phyloP scores from a whole-genome alignment of 2,888 invertebrate species.

The Orchestes rusci region DNA sequence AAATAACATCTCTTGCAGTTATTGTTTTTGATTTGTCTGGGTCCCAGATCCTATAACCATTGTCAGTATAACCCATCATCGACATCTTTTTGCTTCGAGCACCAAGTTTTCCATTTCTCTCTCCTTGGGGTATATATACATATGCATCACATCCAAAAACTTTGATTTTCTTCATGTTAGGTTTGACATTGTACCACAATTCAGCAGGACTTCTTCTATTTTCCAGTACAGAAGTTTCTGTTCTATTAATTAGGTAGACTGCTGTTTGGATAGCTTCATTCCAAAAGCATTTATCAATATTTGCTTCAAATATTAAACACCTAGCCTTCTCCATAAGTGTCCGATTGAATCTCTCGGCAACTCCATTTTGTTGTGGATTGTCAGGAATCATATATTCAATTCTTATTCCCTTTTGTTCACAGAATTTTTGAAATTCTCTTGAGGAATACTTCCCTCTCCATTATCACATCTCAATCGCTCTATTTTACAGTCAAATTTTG shows the following conservation, averaged over 20 bases:
- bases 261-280: too few relatives aligned
- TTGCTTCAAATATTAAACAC: constrained; percentile 27
- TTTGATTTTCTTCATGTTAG: constrained; percentile 7
- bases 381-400: constrained; percentile 10
- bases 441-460: constrained; percentile 27
- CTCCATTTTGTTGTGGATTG: constrained; percentile 17
- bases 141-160: constrained; percentile 7
- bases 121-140: constrained; percentile 2
- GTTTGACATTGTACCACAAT: constrained; percentile 6
- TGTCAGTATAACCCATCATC: not conserved
- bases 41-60: constrained; percentile 3
- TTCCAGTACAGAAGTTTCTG: not conserved
- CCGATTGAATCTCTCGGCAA: constrained; percentile 13
- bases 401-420: constrained; percentile 7
- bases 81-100: constrained; percentile 3
- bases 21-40: constrained; percentile 4
- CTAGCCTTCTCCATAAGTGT: constrained; percentile 18
- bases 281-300: constrained; percentile 28
- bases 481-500: constrained; percentile 29
- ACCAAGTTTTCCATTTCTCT: constrained; percentile 1
- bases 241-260: not conserved
- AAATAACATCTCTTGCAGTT: constrained; percentile 7
- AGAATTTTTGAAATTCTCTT: constrained; percentile 17
- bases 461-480: constrained; percentile 30
- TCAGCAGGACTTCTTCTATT: constrained; percentile 5